These are phyloP conservation scores for Enteromius trimaculatus DNA, from an alignment of 2,797 vertebrate species.

Conservation along the genomic window DNA sequence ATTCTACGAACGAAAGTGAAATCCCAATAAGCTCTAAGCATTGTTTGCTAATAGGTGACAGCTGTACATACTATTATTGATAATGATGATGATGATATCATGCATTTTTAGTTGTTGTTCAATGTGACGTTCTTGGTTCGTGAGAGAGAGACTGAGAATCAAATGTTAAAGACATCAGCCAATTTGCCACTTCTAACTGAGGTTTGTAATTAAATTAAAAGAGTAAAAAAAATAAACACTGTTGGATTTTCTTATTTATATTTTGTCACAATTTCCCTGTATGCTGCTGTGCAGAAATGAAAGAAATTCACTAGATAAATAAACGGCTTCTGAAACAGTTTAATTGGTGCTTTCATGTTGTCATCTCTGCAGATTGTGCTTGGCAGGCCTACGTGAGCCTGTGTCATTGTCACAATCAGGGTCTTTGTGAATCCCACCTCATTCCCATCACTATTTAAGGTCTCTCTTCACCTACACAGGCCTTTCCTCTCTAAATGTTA, in stretches of 20 bases:
- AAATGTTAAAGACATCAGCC: constrained; percentile 68
- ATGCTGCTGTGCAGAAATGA: constrained; percentile 84
- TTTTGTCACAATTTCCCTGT: constrained; percentile 82
- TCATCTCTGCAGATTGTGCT: constrained; percentile 40
- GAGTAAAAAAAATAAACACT: constrained; percentile 78
- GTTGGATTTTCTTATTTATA: constrained; percentile 86
- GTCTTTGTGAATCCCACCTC: constrained; percentile 27
- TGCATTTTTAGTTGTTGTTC: constrained; percentile 80
- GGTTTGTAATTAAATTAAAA: constrained; percentile 82
- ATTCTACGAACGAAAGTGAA: constrained; percentile 79
- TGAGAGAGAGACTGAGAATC: constrained; percentile 69
- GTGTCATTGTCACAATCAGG: constrained; percentile 4
- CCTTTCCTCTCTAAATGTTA: constrained; percentile 1
- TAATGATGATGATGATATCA: constrained; percentile 61
- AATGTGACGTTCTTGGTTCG: constrained; percentile 75
- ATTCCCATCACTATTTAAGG: background rate
- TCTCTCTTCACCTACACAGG: constrained; percentile 9
- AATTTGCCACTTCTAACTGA: constrained; percentile 81
- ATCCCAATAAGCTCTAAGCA: constrained; percentile 83
- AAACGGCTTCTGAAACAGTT: constrained; percentile 79
- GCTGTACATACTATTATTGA: constrained; percentile 75
- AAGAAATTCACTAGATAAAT: constrained; percentile 82
- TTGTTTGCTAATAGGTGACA: constrained; percentile 79
- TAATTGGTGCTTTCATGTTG: constrained; percentile 64
- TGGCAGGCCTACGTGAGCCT: background rate